Percentiles rank a stretch among this genome's conserved stretches.
These are phyloP conservation scores for Chymomyza costata DNA, from an alignment of 1,140 invertebrate species.

Conservation along the genomic window DNA sequence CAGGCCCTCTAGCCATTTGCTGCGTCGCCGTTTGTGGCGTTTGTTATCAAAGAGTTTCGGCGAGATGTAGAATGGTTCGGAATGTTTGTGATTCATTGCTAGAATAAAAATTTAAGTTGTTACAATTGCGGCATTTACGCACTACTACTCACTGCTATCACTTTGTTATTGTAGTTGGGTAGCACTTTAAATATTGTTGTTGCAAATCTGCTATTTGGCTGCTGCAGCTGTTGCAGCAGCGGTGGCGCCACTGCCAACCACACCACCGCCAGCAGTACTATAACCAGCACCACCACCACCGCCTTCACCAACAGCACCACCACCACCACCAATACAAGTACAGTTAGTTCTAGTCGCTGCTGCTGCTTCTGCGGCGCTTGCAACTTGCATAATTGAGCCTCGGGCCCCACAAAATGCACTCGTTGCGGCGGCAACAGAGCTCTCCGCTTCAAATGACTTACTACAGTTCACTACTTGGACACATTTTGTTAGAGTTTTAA, in stretches of 20 bases:
- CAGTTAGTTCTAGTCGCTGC: conserved; percentile 36
- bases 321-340: conserved; percentile 17
- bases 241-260: not conserved
- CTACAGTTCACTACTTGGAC: too few species aligned
- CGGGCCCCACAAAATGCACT: not conserved
- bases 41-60: conserved; percentile 57
- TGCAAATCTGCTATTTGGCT: conserved; percentile 1
- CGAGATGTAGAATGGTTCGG: conserved; percentile 68
- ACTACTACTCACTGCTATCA: conserved; percentile 3
- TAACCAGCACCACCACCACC: conserved; percentile 7
- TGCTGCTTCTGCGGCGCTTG: conserved; percentile 25
- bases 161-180: not conserved
- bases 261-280: conserved; percentile 1
- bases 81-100: conserved; percentile 68
- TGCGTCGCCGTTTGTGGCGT: conserved; percentile 52
- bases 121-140: not conserved
- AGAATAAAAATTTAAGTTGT: conserved; percentile 1
- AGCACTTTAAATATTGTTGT: conserved; percentile 8
- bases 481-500: too few species aligned
- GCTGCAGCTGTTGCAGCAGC: not conserved
- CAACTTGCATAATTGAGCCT: conserved; percentile 65
- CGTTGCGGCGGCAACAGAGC: too few species aligned
- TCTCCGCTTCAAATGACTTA: too few species aligned
- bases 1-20: conserved; percentile 53
- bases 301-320: conserved; percentile 8